phyloP scores from a whole-genome alignment of 53 echinoderm and acorn worm genomes.

The Temnopleurus reevesii region DNA sequence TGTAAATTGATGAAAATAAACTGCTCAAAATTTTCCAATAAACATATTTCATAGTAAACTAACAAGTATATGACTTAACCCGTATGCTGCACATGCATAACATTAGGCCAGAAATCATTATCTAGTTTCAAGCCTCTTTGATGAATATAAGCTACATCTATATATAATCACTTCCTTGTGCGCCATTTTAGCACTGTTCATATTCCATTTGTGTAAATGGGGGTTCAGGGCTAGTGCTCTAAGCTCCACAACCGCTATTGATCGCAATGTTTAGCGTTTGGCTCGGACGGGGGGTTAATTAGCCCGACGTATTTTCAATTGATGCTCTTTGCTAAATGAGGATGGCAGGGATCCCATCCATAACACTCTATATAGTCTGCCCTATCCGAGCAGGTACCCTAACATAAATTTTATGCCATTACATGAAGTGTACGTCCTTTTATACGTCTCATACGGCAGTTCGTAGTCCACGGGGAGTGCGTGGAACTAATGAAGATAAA shows the following conservation, averaged over 20 bases:
- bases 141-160: too few species aligned
- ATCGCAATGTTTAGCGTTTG: conserved; percentile 37
- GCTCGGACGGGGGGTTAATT: conserved; percentile 33
- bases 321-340: conserved; percentile 48
- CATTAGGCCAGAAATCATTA: too few species aligned
- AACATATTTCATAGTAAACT: too few species aligned
- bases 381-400: not conserved
- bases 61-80: too few species aligned
- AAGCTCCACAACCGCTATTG: conserved; percentile 11
- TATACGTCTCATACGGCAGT: not conserved
- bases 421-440: not conserved
- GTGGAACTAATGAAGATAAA: not conserved
- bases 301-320: conserved; percentile 21
- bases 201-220: not conserved
- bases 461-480: not conserved
- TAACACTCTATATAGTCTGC: not conserved
- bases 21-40: too few species aligned
- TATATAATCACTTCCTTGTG: too few species aligned
- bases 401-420: conserved; percentile 1
- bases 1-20: too few species aligned
- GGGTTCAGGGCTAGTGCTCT: not conserved
- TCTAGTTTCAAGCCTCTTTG: too few species aligned
- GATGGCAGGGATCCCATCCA: not conserved
- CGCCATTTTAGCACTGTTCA: not conserved
- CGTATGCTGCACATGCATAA: too few species aligned